Conservation (phyloP, 2,113 vertebrate species). For the Solea senegalensis region DNA sequence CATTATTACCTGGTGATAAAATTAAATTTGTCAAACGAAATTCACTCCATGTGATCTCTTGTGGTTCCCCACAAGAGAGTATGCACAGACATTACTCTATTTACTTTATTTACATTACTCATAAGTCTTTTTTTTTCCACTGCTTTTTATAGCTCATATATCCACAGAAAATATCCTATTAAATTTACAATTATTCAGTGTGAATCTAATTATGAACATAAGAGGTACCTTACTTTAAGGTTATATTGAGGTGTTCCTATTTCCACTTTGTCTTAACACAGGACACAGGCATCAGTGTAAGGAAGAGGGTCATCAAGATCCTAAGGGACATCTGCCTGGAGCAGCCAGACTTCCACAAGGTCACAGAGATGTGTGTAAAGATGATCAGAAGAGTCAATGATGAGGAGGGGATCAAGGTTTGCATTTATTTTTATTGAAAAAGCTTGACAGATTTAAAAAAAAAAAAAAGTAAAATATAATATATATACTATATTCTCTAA, state of each 20-base stretch:
- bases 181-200: neutral
- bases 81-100: too few relatives aligned
- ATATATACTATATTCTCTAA: neutral
- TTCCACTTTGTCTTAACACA: slow-evolving; percentile 56
- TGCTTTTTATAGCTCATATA: neutral
- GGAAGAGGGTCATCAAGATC: slow-evolving; percentile 98
- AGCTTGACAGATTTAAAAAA: too few relatives aligned
- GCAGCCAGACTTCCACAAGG: slow-evolving; percentile 95
- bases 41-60: too few relatives aligned
- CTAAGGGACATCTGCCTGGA: slow-evolving; percentile 98
- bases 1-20: neutral
- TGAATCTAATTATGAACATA: neutral
- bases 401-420: slow-evolving; percentile 99
- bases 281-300: slow-evolving; percentile 99
- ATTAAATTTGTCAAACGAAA: too few relatives aligned
- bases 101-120: too few relatives aligned
- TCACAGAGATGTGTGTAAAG: slow-evolving; percentile 99
- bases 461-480: too few relatives aligned
- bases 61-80: too few relatives aligned
- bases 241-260: neutral
- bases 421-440: neutral
- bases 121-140: too few relatives aligned
- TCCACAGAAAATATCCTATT: neutral
- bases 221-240: neutral
- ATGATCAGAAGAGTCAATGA: slow-evolving; percentile 99